Evolutionary conservation across 2,888 invertebrate species (phyloP).

Genomic region (Scotopteryx bipunctaria): DNA sequence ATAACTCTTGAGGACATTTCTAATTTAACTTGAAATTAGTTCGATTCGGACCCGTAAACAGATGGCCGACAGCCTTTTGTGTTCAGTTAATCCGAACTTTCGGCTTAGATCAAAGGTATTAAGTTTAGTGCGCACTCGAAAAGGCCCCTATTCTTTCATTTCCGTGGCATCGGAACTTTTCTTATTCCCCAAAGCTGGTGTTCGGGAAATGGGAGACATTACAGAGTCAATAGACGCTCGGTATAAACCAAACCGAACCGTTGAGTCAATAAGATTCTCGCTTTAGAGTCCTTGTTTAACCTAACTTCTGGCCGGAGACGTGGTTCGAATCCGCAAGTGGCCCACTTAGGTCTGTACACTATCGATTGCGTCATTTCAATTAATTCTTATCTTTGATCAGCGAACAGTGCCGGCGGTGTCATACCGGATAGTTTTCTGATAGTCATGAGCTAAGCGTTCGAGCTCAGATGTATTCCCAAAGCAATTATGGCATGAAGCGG

Average conservation of each 20-base stretch:
- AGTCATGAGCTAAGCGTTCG: constrained; percentile 41
- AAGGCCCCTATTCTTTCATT: constrained; percentile 72
- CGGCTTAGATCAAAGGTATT: constrained; percentile 76
- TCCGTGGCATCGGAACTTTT: constrained; percentile 72
- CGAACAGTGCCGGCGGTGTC: constrained; percentile 25
- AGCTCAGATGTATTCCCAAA: constrained; percentile 50
- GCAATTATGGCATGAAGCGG: constrained; percentile 52
- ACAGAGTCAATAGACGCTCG: constrained; percentile 75
- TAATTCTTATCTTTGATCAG: constrained; percentile 50
- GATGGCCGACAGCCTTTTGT: constrained; percentile 72
- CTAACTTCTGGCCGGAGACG: constrained; percentile 63
- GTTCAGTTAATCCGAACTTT: constrained; percentile 74
- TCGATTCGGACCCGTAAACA: constrained; percentile 61
- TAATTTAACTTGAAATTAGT: constrained; percentile 77
- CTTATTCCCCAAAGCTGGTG: constrained; percentile 73
- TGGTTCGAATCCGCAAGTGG: constrained; percentile 57
- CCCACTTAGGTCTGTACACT: constrained; percentile 42
- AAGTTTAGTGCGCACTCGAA: constrained; percentile 69
- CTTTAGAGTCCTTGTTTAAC: constrained; percentile 66
- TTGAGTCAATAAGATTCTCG: constrained; percentile 71
- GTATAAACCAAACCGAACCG: constrained; percentile 60
- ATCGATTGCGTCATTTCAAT: constrained; percentile 58
- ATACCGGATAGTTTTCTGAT: constrained; percentile 28
- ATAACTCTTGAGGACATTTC: constrained; percentile 67
- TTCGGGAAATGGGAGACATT: constrained; percentile 80